phyloP scores from a whole-genome alignment of 2,113 vertebrate genomes.

The Loxodonta africana region DNA sequence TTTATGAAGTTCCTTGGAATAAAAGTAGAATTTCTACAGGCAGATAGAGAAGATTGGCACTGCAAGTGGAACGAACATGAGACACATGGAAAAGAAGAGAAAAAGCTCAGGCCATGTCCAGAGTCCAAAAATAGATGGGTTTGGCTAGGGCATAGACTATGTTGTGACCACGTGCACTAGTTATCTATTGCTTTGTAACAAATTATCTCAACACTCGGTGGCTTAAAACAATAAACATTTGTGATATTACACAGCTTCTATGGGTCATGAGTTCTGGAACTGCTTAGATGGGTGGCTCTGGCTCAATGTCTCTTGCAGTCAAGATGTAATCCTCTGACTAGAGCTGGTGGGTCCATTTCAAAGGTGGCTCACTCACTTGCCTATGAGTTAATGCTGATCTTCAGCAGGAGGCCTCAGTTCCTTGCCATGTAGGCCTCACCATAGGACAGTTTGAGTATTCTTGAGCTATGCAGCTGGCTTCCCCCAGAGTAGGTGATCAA shows the following conservation, averaged over 20 bases:
- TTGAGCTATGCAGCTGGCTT: neutral
- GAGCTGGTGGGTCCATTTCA: neutral
- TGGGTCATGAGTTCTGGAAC: neutral
- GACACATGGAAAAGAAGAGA: neutral
- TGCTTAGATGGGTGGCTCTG: neutral
- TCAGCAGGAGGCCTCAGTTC: neutral
- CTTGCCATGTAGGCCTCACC: neutral
- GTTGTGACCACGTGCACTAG: neutral
- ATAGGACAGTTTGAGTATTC: neutral
- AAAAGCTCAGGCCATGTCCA: neutral
- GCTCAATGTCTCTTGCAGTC: neutral
- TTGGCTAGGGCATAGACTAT: neutral
- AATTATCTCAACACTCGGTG: neutral
- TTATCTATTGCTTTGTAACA: neutral
- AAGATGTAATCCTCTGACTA: neutral
- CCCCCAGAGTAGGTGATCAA: neutral
- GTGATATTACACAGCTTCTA: neutral
- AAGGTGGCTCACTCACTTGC: neutral
- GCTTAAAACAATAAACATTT: neutral
- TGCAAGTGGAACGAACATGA: neutral
- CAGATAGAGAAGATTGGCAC: neutral
- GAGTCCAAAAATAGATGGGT: neutral
- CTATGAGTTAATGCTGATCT: neutral
- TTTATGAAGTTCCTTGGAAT: neutral
- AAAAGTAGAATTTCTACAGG: neutral